Evolutionary conservation across 1,140 invertebrate genomes (phyloP).

Genomic region (Euglossa dilemma): DNA sequence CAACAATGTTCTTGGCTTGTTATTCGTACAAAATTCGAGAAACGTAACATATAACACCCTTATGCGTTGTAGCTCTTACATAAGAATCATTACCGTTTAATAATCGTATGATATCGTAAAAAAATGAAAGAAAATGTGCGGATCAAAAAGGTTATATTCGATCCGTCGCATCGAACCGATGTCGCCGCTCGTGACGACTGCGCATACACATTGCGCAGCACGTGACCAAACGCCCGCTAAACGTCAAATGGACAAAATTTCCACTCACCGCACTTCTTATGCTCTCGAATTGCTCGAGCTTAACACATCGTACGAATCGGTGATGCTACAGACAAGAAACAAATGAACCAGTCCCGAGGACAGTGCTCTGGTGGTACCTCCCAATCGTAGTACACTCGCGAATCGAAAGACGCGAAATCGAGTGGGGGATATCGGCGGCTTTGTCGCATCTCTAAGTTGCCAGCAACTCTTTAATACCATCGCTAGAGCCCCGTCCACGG

Average conservation of each 20-base stretch:
- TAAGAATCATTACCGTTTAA: neutral
- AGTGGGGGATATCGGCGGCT: neutral
- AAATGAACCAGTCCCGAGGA: slow-evolving; percentile 16
- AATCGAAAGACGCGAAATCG: slow-evolving; percentile 2
- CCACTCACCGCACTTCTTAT: neutral
- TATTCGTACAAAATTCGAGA: neutral
- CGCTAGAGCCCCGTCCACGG: slow-evolving; percentile 6
- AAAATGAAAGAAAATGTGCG: neutral
- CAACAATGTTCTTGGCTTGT: neutral
- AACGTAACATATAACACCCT: neutral
- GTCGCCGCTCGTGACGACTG: neutral
- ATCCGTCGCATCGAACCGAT: neutral
- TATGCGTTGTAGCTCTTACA: neutral
- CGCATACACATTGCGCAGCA: neutral
- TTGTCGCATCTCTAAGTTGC: slow-evolving; percentile 38
- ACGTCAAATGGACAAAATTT: slow-evolving; percentile 2
- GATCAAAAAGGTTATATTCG: neutral
- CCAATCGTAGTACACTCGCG: neutral
- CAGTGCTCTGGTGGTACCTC: neutral
- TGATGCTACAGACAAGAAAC: slow-evolving; percentile 25
- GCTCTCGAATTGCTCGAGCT: neutral
- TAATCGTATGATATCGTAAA: neutral
- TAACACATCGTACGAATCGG: neutral
- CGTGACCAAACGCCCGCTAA: neutral
- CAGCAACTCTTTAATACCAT: slow-evolving; percentile 49